These are phyloP conservation scores for Sarcophaga subvicina DNA, from an alignment of 2,888 invertebrate genomes.

Conservation along the genomic window DNA sequence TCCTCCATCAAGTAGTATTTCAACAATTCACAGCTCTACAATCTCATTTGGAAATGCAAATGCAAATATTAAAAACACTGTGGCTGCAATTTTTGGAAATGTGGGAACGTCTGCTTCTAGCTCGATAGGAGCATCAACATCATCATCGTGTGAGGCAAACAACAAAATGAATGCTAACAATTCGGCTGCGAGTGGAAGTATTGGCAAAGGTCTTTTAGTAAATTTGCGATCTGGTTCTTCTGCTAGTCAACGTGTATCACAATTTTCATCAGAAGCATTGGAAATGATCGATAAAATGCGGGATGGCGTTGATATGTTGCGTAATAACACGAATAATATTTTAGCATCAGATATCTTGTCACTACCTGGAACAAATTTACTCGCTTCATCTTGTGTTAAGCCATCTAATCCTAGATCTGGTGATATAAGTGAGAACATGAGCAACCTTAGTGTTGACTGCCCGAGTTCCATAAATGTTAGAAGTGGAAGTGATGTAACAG, in stretches of 20 bases:
- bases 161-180: constrained; percentile 82
- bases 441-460: constrained; percentile 59
- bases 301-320: constrained; percentile 87
- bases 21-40: constrained; percentile 45
- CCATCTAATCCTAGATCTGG: constrained; percentile 56
- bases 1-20: constrained; percentile 66
- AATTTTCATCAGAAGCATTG: constrained; percentile 83
- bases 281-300: constrained; percentile 87
- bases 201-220: constrained; percentile 79
- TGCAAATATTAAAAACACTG: constrained; percentile 82
- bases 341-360: constrained; percentile 87
- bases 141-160: constrained; percentile 78
- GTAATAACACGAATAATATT: constrained; percentile 91
- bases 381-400: constrained; percentile 76
- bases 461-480: constrained; percentile 42
- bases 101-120: constrained; percentile 80
- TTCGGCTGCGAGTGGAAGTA: constrained; percentile 76
- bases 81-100: constrained; percentile 75
- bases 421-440: constrained; percentile 59
- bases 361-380: constrained; percentile 82
- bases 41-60: constrained; percentile 82
- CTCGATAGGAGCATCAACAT: constrained; percentile 56
- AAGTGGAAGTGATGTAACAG: constrained; percentile 34
- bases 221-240: constrained; percentile 75
- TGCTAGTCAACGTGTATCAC: constrained; percentile 75